Evolutionary conservation across 1,140 invertebrate species (phyloP).

Genomic region (Marisa cornuarietis): DNA sequence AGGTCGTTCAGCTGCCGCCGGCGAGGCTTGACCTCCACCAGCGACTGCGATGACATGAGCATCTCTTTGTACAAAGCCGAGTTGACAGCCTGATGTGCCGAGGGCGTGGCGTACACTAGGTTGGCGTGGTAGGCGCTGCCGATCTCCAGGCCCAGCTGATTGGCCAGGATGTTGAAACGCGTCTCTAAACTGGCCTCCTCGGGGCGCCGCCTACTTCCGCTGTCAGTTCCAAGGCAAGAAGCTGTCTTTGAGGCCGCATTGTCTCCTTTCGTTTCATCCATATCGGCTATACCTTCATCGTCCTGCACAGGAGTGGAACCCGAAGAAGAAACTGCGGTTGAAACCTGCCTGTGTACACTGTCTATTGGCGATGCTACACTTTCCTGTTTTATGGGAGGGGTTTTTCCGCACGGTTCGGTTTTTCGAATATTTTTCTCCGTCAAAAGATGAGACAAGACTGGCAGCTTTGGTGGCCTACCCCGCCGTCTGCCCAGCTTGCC

Average conservation of each 20-base stretch:
- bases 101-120: neutral
- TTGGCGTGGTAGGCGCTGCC: conserved; percentile 21
- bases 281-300: too few species aligned
- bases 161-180: conserved; percentile 22
- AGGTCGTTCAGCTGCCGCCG: conserved; percentile 44
- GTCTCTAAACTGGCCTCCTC: conserved; percentile 14
- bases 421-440: conserved; percentile 32
- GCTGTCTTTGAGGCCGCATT: too few species aligned
- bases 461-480: conserved; percentile 55
- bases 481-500: conserved; percentile 48
- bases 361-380: too few species aligned
- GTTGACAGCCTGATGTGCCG: conserved; percentile 1
- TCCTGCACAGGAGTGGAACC: too few species aligned
- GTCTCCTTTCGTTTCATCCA: too few species aligned
- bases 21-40: conserved; percentile 50
- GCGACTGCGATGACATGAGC: conserved; percentile 49
- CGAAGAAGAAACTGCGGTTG: too few species aligned
- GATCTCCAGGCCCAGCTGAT: conserved; percentile 21
- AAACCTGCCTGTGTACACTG: too few species aligned
- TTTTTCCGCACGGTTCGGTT: neutral
- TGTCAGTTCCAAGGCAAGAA: too few species aligned
- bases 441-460: conserved; percentile 46
- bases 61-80: conserved; percentile 50
- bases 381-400: too few species aligned
- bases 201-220: neutral